phyloP scores from a whole-genome alignment of 2,797 vertebrate genomes.

The Simalia tracyae region DNA sequence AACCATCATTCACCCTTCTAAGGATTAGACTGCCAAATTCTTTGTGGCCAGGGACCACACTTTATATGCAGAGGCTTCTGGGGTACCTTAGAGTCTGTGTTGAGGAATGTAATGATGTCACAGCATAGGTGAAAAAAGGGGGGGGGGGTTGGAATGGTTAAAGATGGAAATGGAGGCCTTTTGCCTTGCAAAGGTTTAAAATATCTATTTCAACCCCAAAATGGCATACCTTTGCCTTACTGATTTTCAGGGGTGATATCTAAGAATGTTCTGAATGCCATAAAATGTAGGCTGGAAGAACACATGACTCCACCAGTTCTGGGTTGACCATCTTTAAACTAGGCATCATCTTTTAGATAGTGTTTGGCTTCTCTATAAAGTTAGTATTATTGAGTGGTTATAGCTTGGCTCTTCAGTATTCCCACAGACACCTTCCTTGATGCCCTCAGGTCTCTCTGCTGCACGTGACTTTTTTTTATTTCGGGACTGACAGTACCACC shows the following conservation, averaged over 20 bases:
- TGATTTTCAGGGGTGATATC: too few relatives aligned
- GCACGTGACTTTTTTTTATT: background rate
- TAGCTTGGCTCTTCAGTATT: too few relatives aligned
- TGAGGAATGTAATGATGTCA: background rate
- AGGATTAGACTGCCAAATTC: background rate
- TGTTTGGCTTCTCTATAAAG: background rate
- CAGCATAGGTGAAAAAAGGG: background rate
- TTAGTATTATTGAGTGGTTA: background rate
- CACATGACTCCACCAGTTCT: too few relatives aligned
- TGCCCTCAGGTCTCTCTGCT: background rate
- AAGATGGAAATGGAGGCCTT: background rate
- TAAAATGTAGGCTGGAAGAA: too few relatives aligned
- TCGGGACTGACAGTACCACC: background rate
- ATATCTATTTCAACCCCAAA: background rate
- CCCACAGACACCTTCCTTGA: too few relatives aligned
- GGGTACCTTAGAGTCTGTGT: background rate
- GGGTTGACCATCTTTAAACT: too few relatives aligned
- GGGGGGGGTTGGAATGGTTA: background rate
- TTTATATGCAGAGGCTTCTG: background rate
- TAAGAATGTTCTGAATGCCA: too few relatives aligned
- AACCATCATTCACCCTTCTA: background rate
- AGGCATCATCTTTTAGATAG: too few relatives aligned
- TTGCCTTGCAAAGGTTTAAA: background rate
- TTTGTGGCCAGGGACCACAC: background rate
- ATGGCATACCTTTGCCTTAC: too few relatives aligned